Percentiles rank a stretch among this genome's conserved stretches.
Evolutionary conservation across 2,888 invertebrate genomes (phyloP).

Genomic region (Amitus sp.): DNA sequence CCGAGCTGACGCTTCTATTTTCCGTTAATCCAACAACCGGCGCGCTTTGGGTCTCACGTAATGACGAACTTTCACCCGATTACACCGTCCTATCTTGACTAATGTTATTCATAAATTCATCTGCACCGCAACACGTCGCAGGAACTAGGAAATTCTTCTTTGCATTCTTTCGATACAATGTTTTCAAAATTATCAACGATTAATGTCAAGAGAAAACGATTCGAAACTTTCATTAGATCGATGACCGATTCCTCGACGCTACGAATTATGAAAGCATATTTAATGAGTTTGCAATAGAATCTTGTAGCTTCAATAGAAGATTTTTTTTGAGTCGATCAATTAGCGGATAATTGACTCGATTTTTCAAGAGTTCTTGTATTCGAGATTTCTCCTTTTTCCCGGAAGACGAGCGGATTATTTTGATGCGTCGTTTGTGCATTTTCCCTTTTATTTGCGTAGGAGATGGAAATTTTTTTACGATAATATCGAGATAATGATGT

Average conservation of each 20-base stretch:
- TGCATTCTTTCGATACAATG: slow-evolving; percentile 5
- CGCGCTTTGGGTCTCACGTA: slow-evolving; percentile 46
- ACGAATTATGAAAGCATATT: too few species aligned
- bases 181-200: neutral
- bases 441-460: too few species aligned
- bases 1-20: slow-evolving; percentile 38
- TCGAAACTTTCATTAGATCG: neutral
- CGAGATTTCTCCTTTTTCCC: too few species aligned
- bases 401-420: too few species aligned
- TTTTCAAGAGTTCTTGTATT: too few species aligned
- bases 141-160: neutral
- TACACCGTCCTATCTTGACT: slow-evolving; percentile 26
- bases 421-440: too few species aligned
- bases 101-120: slow-evolving; percentile 29
- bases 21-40: slow-evolving; percentile 47
- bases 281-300: too few species aligned
- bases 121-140: slow-evolving; percentile 12
- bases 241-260: neutral
- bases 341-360: too few species aligned
- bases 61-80: slow-evolving; percentile 53
- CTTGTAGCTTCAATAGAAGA: too few species aligned
- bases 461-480: too few species aligned
- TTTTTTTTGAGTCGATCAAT: too few species aligned
- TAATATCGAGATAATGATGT: too few species aligned
- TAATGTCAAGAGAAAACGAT: neutral